phyloP scores from a whole-genome alignment of 1,140 invertebrate genomes.

The Mercenaria mercenaria region DNA sequence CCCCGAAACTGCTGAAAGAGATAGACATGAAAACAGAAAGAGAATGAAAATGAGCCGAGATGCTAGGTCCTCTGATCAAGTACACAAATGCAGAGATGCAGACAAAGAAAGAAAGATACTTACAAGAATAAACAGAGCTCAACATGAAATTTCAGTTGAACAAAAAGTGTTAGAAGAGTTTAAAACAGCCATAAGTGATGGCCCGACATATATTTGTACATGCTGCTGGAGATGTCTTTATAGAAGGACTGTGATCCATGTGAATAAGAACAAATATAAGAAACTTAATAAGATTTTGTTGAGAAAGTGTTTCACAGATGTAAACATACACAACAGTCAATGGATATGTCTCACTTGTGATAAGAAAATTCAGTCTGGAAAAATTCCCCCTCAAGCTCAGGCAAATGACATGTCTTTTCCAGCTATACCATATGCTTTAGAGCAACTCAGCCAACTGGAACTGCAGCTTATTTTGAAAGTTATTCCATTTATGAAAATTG shows the following conservation, averaged over 20 bases:
- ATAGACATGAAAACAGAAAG: too few relatives aligned
- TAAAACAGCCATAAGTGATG: background rate
- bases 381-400: conserved; percentile 2
- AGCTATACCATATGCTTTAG: background rate
- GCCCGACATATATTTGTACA: background rate
- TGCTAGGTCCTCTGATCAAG: background rate
- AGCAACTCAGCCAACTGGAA: background rate
- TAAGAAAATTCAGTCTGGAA: background rate
- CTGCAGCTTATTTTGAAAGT: conserved; percentile 13
- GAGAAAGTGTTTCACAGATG: background rate
- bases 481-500: conserved; percentile 55
- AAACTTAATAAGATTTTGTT: background rate
- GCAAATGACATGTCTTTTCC: background rate
- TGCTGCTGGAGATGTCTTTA: background rate
- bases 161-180: background rate
- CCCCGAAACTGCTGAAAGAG: too few relatives aligned
- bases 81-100: background rate
- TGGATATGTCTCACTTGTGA: conserved; percentile 50
- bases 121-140: background rate
- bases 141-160: background rate
- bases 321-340: background rate
- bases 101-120: conserved; percentile 1
- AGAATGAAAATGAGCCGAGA: background rate
- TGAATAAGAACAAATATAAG: conserved; percentile 4
- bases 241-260: background rate